Evolutionary conservation across 2,797 vertebrate species (phyloP).

Genomic region (Gallirallus australis): DNA sequence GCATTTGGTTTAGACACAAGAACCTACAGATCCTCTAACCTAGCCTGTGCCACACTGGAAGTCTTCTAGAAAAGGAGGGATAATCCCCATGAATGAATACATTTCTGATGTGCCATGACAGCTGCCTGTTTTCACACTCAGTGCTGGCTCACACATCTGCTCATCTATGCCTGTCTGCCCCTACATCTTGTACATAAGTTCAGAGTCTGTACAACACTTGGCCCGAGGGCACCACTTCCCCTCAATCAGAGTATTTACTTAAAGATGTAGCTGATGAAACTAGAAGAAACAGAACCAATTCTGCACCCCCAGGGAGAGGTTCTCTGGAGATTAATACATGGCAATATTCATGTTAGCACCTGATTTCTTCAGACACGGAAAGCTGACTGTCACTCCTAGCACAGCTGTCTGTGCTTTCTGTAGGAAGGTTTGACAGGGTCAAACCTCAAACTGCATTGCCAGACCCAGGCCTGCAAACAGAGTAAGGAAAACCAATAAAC

Average conservation of each 20-base stretch:
- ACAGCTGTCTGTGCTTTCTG: not conserved
- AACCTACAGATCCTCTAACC: not conserved
- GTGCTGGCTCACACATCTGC: not conserved
- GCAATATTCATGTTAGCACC: not conserved
- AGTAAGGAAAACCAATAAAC: not conserved
- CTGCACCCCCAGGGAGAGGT: not conserved
- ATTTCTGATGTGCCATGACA: not conserved
- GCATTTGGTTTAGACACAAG: not conserved
- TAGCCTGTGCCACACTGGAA: not conserved
- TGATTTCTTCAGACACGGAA: not conserved
- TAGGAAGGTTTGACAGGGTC: not conserved
- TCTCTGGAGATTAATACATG: not conserved
- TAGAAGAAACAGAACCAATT: not conserved
- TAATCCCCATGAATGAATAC: not conserved
- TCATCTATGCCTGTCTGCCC: not conserved
- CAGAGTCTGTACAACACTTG: not conserved
- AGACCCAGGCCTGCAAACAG: not conserved
- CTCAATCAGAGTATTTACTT: not conserved
- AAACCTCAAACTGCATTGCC: not conserved
- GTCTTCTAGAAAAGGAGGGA: not conserved
- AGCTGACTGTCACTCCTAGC: not conserved
- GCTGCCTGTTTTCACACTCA: rapidly evolving
- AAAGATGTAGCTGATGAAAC: not conserved
- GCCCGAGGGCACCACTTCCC: rapidly evolving
- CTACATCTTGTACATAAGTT: not conserved